Base-by-base conservation (phyloP, 2,888 invertebrate genomes). In the Rhingia rostrata region DNA sequence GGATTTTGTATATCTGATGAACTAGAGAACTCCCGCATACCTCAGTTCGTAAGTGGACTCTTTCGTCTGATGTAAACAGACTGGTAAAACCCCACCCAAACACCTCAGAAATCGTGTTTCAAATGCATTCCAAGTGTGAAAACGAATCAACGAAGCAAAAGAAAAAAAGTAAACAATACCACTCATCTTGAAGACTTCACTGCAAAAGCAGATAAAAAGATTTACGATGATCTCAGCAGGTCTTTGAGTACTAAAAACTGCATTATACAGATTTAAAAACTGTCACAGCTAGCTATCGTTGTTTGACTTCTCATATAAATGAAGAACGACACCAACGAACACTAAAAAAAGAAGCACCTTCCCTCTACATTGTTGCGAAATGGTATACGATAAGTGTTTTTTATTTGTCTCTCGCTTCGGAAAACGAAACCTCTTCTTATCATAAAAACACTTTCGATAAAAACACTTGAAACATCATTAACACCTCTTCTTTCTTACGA, bases 401-500 rank as follows among this genome's bases (percentile, higher is more conserved):
- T 12, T 56, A 9, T 45, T 37, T 43, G 4, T 37, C 41, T 6
- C 14, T 10, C 12, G 3, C 3, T 47, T 33, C 9, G 73, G 14
- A 56, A 70, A 63, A 80, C 58, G 56, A 70, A 66, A 82, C 39
- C 22, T 66, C 77, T 63, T 60, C 64, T 70, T 77, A 72, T 77
- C 77, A 64, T 12, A 66, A 66, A 82, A 72, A 67, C 66, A 82
- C 77, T 77, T 82, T 72, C 82, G 82, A 78, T 79, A 73, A 79
- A 51, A 79, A 73, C 69, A 73, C 69, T 79, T 83, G 79, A 78
- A 79, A 41, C 79, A 79, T 79, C 73, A 79, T 83, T 74, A 83
- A 73, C 83, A 83, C 83, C 79, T 83, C 77, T 72, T 75, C 70
- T 70, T 43, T 43, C n/a, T 32, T 39, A 14, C 32, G 6, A 47